Conservation (phyloP, 1,140 invertebrate species). For the Telenomus remus region DNA sequence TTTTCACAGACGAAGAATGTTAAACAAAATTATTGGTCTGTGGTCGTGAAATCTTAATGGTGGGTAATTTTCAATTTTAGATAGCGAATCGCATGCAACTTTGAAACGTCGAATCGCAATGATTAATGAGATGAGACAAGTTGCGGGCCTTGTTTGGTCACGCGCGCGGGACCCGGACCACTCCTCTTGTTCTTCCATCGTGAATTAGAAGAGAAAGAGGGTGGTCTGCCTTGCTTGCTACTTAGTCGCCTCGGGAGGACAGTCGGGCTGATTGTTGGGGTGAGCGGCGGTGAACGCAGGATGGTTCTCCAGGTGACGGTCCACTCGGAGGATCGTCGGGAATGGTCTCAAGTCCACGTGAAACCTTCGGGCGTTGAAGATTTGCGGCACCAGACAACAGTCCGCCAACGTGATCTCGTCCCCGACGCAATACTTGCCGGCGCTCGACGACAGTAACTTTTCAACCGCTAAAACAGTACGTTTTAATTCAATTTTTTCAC, state of each 20-base stretch:
- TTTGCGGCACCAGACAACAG: conserved; percentile 95
- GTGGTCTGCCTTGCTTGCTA: conserved; percentile 78
- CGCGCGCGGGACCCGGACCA: conserved; percentile 61
- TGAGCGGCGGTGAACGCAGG: conserved; percentile 91
- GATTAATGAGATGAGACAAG: conserved; percentile 48
- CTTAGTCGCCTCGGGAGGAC: conserved; percentile 88
- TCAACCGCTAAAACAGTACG: conserved; percentile 84
- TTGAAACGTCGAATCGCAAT: conserved; percentile 54
- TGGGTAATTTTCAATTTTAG: conserved; percentile 59
- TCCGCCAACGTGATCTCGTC: conserved; percentile 96
- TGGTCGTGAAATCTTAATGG: conserved; percentile 57
- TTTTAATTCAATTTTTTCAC: conserved; percentile 27
- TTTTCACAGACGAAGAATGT: neutral
- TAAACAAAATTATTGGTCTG: neutral
- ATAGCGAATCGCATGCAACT: conserved; percentile 56
- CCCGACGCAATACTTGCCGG: conserved; percentile 96
- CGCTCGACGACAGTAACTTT: conserved; percentile 86
- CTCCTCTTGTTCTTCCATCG: conserved; percentile 59
- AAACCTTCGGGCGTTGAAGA: conserved; percentile 93
- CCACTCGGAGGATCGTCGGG: conserved; percentile 91
- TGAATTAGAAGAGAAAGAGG: conserved; percentile 73
- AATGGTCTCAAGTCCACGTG: conserved; percentile 92
- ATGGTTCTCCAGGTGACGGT: conserved; percentile 89
- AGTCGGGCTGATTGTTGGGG: conserved; percentile 93
- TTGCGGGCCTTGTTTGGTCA: conserved; percentile 49